Base-by-base conservation (phyloP, 2,797 vertebrate genomes). In the Pachyuromys duprasi region DNA sequence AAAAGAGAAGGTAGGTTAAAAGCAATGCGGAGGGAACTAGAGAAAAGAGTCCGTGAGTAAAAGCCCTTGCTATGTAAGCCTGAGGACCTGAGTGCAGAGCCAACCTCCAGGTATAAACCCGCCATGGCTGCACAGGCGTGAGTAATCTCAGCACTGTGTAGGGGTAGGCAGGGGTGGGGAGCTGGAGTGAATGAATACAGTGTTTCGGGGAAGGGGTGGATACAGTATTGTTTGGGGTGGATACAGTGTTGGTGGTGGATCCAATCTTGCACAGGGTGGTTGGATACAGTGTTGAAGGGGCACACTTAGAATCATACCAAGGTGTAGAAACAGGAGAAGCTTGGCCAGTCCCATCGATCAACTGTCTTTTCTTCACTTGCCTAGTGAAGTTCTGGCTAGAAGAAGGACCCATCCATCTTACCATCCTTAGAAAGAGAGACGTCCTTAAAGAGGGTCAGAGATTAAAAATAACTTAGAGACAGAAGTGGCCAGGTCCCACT, bases 391-490 rank as follows among this genome's bases (percentile, higher is more conserved):
- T 49, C 24, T 83, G 69, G 22, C 31, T 86, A 24, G 14, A 84
- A 53, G 22, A 18, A 57, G 86, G 36, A 55, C 31, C 20, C 39
- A 63, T 69, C 22, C 31, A 33, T 84, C 39, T 14, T 36, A 15
- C 20, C 17, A 49, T 81, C 39, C 24, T 89, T 63, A 75, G 39
- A 63, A 89, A 89, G 45, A 74, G 36, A 91, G 82, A 15, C 0
- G 1, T 9, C n/a, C 49, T 84, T 76, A 65, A 33, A 55, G 88
- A 91, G 82, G 26, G 63, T 13, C 65, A 36, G 24, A 57, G 3
- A 31, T 90, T 90, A 78, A 93, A 95, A 95, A 88, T 83, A 95
- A 69, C 31, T 60, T 13, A 49, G 70, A 69, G 80, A 96, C 70
- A 36, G 53, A 82, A 45, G 2, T 4, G 26, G 4, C 62, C n/a